These are phyloP conservation scores for Sternarchorhynchus goeldii DNA, from an alignment of 2,797 vertebrate genomes.

Conservation along the genomic window DNA sequence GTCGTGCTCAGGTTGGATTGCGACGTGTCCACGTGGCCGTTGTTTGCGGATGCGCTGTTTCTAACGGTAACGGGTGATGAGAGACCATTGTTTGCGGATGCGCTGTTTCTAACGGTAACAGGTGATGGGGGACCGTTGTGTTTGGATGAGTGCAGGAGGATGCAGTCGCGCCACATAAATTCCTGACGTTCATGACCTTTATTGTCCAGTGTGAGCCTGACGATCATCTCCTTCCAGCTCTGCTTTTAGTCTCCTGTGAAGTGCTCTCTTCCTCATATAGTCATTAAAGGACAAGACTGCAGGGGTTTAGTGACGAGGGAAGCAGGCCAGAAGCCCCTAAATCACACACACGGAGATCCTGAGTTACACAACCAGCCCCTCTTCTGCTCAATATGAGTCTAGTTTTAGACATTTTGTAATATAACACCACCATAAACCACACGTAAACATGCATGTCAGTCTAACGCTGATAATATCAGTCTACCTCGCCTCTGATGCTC, in stretches of 20 bases:
- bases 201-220: background rate
- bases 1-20: conserved; percentile 56
- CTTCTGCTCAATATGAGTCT: background rate
- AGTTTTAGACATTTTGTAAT: background rate
- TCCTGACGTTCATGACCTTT: conserved; percentile 13
- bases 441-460: conserved; percentile 9
- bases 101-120: conserved; percentile 70
- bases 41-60: conserved; percentile 59
- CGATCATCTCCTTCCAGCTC: background rate
- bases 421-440: background rate
- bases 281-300: conserved; percentile 37
- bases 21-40: conserved; percentile 29
- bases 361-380: conserved; percentile 9
- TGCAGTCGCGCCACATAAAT: conserved; percentile 58
- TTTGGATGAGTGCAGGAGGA: conserved; percentile 68
- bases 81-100: conserved; percentile 68
- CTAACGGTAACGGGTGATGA: conserved; percentile 71
- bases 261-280: conserved; percentile 7
- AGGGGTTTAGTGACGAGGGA: conserved; percentile 36
- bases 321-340: conserved; percentile 29
- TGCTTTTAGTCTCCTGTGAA: too few relatives aligned
- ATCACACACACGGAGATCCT: conserved; percentile 6
- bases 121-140: conserved; percentile 72
- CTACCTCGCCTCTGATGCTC: background rate
- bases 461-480: background rate